Evolutionary conservation across 2,888 invertebrate species (phyloP).

Genomic region (Zaprionus lineosus): DNA sequence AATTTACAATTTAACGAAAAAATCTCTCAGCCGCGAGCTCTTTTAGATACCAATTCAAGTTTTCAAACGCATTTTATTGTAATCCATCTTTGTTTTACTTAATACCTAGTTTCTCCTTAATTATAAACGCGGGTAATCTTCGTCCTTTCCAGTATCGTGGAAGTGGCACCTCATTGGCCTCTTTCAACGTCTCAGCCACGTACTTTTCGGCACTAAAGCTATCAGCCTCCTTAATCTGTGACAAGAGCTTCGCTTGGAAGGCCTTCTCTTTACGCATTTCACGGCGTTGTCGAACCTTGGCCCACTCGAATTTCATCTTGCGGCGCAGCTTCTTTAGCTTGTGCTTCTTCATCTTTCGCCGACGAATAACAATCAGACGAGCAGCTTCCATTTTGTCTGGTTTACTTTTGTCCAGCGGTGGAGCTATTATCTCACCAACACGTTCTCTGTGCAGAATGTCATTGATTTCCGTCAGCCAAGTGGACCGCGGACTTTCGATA

Average conservation of each 20-base stretch:
- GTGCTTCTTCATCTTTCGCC: constrained; percentile 94
- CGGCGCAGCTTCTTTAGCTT: constrained; percentile 91
- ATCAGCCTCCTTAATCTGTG: constrained; percentile 88
- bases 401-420: constrained; percentile 63
- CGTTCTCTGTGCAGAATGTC: constrained; percentile 70
- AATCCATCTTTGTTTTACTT: constrained; percentile 78
- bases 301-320: constrained; percentile 90
- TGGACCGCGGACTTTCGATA: constrained; percentile 72
- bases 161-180: constrained; percentile 86
- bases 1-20: too few species aligned
- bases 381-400: constrained; percentile 87
- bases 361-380: constrained; percentile 89
- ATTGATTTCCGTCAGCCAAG: constrained; percentile 75
- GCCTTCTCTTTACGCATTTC: constrained; percentile 89
- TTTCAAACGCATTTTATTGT: constrained; percentile 44
- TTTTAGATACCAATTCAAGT: constrained; percentile 55
- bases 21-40: neutral
- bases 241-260: constrained; percentile 88
- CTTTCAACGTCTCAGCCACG: constrained; percentile 86
- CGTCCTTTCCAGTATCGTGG: constrained; percentile 85
- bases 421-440: constrained; percentile 59
- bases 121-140: constrained; percentile 87
- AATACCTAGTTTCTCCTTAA: constrained; percentile 87
- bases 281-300: constrained; percentile 87
- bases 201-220: constrained; percentile 89